These are phyloP conservation scores for Drosophila kikkawai DNA, from an alignment of 1,140 invertebrate species.

Conservation along the genomic window DNA sequence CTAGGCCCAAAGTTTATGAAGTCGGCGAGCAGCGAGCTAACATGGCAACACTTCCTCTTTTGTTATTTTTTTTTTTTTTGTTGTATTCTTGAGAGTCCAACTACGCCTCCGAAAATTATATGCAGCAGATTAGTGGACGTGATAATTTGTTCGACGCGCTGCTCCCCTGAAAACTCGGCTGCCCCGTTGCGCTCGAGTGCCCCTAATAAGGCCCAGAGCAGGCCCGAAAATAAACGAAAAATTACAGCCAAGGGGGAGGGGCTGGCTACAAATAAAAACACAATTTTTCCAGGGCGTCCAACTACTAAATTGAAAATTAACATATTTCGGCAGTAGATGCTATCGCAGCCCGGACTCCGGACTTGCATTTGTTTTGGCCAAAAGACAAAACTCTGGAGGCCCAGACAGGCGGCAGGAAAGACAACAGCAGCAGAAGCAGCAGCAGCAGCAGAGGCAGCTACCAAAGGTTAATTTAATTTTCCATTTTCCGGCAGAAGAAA, in stretches of 20 bases:
- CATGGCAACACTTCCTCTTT: constrained; percentile 77
- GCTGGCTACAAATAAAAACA: constrained; percentile 36
- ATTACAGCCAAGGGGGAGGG: constrained; percentile 34
- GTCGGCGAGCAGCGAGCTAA: constrained; percentile 55
- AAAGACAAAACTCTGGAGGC: constrained; percentile 22
- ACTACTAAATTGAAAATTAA: constrained; percentile 83
- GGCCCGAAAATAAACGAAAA: constrained; percentile 62
- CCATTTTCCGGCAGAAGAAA: constrained; percentile 70
- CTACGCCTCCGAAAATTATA: constrained; percentile 67
- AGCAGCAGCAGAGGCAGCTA: constrained; percentile 12
- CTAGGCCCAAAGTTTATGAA: constrained; percentile 69
- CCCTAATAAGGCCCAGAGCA: constrained; percentile 53
- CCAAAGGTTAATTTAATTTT: constrained; percentile 83
- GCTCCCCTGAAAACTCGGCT: constrained; percentile 20
- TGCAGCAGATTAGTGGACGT: constrained; percentile 79
- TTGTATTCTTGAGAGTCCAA: constrained; percentile 14
- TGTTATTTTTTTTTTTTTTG: neutral
- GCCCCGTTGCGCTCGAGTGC: constrained; percentile 67
- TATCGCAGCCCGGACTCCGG: constrained; percentile 56
- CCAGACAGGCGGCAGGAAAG: constrained; percentile 21
- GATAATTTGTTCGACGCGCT: constrained; percentile 74
- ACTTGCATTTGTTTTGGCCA: constrained; percentile 67
- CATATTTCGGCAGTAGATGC: constrained; percentile 82
- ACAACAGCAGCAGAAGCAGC: constrained; percentile 11
- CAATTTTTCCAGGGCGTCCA: constrained; percentile 58